Evolutionary conservation across 2,797 vertebrate species (phyloP), one percentile per base, ranked within the genome.

Genomic region (Micrastur ruficollis): DNA sequence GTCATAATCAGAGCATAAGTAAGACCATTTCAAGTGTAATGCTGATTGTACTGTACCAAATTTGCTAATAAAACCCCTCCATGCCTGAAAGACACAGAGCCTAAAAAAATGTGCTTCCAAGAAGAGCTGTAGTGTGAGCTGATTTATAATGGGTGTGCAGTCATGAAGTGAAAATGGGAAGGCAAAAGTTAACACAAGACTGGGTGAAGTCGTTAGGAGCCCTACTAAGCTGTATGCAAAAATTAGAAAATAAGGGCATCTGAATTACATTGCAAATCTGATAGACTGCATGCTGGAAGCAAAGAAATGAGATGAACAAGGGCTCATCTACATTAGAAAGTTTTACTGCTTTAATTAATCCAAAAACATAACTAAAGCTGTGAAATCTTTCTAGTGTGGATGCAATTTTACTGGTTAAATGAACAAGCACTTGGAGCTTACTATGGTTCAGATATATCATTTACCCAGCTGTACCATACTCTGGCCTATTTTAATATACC

Each of bases 331-430:
- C 58, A 34, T 12, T 67, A 87, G 66, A 59, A 94, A 95, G 63
- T 73, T 95, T 95, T 90, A 84, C 70, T 79, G 86, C 95, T 95
- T 96, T 96, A 95, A 95, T 96, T 95, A 96, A 88, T 70, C 76
- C 80, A 83, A 96, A 96, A 79, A 1, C 47, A 50, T 89, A 95
- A 90, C 93, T 94, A 95, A 90, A 93, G 80, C 80, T 86, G 75
- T 55, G 62, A 94, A 97, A 84, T 90, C 81, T 55, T 81, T 62
- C 89, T 86, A 86, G 82, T 93, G 82, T 79, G 82, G 80, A 76
- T 73, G 66, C 76, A 89, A 55, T 87, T 95, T 91, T 67, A 29
- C 40, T 29, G 52, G 81, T 87, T 91, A 95, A 96, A 59, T 82
- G 93, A 93, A 34, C 71, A 83, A 88, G 89, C 27, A 47, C 68